These are phyloP conservation scores for Typhlomys cinereus DNA, from an alignment of 2,113 vertebrate genomes.

Conservation along the genomic window DNA sequence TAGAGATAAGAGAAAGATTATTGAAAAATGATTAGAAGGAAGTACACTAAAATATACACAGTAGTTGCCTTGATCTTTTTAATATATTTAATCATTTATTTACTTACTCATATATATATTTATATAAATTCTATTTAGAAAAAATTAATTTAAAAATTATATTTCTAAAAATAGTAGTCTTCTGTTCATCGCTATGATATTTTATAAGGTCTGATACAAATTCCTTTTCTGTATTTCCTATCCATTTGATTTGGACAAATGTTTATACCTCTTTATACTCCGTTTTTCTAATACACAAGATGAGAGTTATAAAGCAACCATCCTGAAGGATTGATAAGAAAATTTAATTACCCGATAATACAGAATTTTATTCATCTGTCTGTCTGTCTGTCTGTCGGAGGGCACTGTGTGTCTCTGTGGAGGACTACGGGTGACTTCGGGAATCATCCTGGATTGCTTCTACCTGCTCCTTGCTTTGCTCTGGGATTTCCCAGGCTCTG, in stretches of 20 bases:
- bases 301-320: neutral
- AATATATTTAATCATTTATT: neutral
- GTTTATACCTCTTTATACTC: neutral
- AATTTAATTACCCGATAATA: neutral
- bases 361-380: too few species aligned
- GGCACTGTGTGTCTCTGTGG: too few species aligned
- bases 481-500: too few species aligned
- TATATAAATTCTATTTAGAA: conserved; percentile 14
- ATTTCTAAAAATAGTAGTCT: neutral
- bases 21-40: neutral
- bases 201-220: neutral
- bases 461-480: too few species aligned
- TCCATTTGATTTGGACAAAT: neutral
- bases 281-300: neutral
- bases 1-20: neutral
- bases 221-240: neutral
- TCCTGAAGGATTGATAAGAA: neutral
- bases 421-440: too few species aligned
- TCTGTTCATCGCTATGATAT: too few species aligned
- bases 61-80: neutral
- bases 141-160: neutral
- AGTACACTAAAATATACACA: neutral
- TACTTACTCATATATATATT: neutral
- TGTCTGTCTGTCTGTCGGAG: too few species aligned
- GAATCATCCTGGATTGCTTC: too few species aligned